Evolutionary conservation across 2,113 vertebrate genomes (phyloP).

Genomic region (Hydropotes inermis): DNA sequence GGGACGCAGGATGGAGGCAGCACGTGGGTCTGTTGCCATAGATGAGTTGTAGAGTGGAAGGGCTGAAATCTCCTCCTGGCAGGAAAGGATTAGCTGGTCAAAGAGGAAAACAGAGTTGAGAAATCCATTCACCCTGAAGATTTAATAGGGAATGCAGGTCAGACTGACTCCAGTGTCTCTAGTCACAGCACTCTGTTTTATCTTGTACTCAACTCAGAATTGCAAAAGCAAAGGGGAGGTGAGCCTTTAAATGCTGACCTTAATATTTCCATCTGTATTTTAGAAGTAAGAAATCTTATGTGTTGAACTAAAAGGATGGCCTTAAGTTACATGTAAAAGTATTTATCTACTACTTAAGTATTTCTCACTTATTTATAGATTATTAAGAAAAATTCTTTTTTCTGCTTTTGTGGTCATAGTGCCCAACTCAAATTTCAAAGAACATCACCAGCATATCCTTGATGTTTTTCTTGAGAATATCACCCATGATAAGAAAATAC

Average conservation of each 20-base stretch:
- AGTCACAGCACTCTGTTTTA: constrained; percentile 33
- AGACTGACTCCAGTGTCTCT: constrained; percentile 23
- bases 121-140: constrained; percentile 57
- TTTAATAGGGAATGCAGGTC: constrained; percentile 50
- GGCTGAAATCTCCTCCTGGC: constrained; percentile 30
- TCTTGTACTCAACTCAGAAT: not conserved
- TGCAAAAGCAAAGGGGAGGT: constrained; percentile 43
- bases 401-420: not conserved
- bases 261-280: constrained; percentile 28
- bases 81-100: constrained; percentile 55
- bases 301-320: not conserved
- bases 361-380: constrained; percentile 28
- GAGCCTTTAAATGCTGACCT: not conserved
- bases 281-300: constrained; percentile 32
- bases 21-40: not conserved
- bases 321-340: constrained; percentile 4
- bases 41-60: not conserved
- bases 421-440: constrained; percentile 45
- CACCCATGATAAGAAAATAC: constrained; percentile 40
- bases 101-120: constrained; percentile 59
- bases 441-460: not conserved
- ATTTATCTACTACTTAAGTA: not conserved
- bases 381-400: constrained; percentile 19
- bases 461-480: constrained; percentile 41
- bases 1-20: not conserved